Evolutionary conservation across 2,888 invertebrate genomes (phyloP).

Genomic region (Nemurella pictetii): DNA sequence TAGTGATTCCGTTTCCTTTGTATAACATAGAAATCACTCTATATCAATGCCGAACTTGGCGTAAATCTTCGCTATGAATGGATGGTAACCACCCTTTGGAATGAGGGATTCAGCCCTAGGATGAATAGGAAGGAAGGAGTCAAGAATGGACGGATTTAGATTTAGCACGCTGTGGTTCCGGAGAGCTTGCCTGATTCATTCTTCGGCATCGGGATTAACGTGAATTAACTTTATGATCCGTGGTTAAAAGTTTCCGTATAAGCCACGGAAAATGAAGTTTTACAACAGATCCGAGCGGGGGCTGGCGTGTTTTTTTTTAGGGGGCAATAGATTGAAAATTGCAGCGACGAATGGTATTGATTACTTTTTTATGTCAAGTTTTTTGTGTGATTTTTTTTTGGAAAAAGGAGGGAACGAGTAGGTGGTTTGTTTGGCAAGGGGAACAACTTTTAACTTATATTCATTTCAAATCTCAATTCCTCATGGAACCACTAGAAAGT

Average conservation of each 20-base stretch:
- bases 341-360: constrained; percentile 38
- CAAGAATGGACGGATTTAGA: constrained; percentile 29
- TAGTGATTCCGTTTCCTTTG: not conserved
- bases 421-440: constrained; percentile 13
- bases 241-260: constrained; percentile 42
- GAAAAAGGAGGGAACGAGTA: not conserved
- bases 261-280: constrained; percentile 41
- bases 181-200: constrained; percentile 12
- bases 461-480: constrained; percentile 41
- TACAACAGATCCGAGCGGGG: not conserved
- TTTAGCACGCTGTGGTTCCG: constrained; percentile 28
- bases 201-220: constrained; percentile 36
- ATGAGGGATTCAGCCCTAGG: not conserved
- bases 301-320: not conserved
- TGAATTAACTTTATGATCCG: constrained; percentile 42
- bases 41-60: not conserved
- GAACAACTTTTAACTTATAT: constrained; percentile 36
- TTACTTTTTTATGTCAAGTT: constrained; percentile 32
- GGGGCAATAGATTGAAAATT: constrained; percentile 26
- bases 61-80: not conserved
- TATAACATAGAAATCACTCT: not conserved
- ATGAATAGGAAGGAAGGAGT: not conserved
- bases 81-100: not conserved
- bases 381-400: constrained; percentile 19
- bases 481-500: constrained; percentile 39